phyloP scores from a whole-genome alignment of 2,797 vertebrate genomes.

The Sebastes hubbsi region DNA sequence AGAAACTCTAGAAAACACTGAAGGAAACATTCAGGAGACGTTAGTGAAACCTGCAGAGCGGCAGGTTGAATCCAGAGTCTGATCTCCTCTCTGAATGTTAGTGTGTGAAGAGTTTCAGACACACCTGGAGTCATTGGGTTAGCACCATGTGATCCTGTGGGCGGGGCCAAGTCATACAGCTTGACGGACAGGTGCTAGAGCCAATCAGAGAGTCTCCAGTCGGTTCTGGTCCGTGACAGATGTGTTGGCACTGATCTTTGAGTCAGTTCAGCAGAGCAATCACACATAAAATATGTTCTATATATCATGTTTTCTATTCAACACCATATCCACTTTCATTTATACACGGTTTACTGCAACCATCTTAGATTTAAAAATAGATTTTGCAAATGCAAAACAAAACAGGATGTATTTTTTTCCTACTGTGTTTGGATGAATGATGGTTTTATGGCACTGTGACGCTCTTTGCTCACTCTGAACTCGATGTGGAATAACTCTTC shows the following conservation, averaged over 20 bases:
- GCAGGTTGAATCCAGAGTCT: background rate
- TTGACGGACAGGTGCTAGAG: conserved; percentile 59
- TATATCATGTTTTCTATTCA: conserved; percentile 63
- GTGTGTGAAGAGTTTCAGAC: conserved; percentile 8
- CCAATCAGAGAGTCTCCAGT: conserved; percentile 50
- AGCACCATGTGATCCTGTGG: conserved; percentile 71
- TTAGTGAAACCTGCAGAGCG: conserved; percentile 15
- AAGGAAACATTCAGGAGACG: conserved; percentile 63
- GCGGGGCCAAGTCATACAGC: conserved; percentile 22
- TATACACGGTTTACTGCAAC: conserved; percentile 40
- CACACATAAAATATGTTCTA: conserved; percentile 59
- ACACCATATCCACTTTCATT: conserved; percentile 62
- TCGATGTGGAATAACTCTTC: conserved; percentile 45
- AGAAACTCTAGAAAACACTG: conserved; percentile 57
- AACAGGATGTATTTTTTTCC: conserved; percentile 16
- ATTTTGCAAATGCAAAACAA: conserved; percentile 53
- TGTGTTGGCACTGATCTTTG: conserved; percentile 41
- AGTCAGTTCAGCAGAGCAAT: conserved; percentile 46
- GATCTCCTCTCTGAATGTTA: too few species aligned
- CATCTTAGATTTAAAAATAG: conserved; percentile 62
- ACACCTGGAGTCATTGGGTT: conserved; percentile 30
- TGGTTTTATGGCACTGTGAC: conserved; percentile 56
- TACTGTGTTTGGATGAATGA: conserved; percentile 48
- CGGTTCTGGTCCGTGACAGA: conserved; percentile 21
- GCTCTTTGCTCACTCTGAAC: conserved; percentile 50